Evolutionary conservation across 35 echinoderm and acorn worm species (phyloP), one percentile per base, ranked within the genome.

Genomic region (Apostichopus parvimensis): DNA sequence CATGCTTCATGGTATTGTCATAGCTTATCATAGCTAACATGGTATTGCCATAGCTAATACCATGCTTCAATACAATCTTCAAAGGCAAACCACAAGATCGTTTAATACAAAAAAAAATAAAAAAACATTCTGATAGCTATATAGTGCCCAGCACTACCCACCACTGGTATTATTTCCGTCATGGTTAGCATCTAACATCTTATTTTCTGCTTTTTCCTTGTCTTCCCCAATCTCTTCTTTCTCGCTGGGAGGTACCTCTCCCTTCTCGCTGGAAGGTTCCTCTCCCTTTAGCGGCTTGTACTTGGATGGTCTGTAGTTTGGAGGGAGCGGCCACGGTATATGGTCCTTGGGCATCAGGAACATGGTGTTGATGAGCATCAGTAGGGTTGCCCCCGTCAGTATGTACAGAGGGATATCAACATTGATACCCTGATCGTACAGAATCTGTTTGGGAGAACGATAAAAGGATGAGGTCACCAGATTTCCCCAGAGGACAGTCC

Each of bases 261-360:
- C 77, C 75, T 78, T 45, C 22, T 88, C 86, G 6, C 26, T 64
- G 58, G 22, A 0, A 18, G 6, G 56, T 28, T 68, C 14, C 1
- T 70, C 24, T 13, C 18, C 77, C 75, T 58, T 70, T 26, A 80
- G 68, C 83, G 9, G 57, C 81, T 59, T 91, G 73, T 91, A 76
- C 24, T 82, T 88, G 28, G 68, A 62, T 55, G 87, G 92, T 13
- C 72, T 82, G 80, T 95, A 95, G 92, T 89, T 90, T 1, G 78
- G 65, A 17, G 94, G 94, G 18, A 95, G 92, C 1, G 94, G 94
- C 92, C 92, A 95, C 2, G 94, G 94, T 56, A 95, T 93, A 66
- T 52, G 78, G 14, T 90, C 83, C 11, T 45, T 23, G n/a, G 91
- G 91, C 53, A 93, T 78, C 9, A 95, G 72, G 55, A 95, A 84